Base-by-base conservation (phyloP, 2,888 invertebrate species). In the Pseudanteris insignis region DNA sequence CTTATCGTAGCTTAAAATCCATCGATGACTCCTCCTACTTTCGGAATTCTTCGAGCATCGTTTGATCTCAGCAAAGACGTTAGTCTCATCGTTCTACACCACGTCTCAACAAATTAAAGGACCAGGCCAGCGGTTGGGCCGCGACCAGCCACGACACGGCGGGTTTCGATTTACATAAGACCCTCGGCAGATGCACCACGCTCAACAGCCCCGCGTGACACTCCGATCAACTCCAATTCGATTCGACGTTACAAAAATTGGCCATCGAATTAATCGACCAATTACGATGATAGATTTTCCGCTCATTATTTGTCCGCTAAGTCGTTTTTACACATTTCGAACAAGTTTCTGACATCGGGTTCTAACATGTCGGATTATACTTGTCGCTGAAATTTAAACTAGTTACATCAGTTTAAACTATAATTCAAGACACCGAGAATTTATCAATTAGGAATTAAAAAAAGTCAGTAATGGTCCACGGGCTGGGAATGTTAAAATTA, bases 1-100 rank as follows among this genome's bases (percentile, higher is more conserved):
- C 70, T 76, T 77, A 76, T 77, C 76, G 71, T 38, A 43, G 51
- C 37, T 47, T 62, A 67, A 63, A 70, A 75, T 76, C 76, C 65
- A 54, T 3, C 61, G 63, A 59, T 62, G 67, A 70, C 74, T 70
- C 70, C 71, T 70, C 70, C 69, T 66, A 67, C 65, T 67, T 67
- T 66, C 67, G 67, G 66, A 61, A 65, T 69, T 71, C 73, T 71
- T 53, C 64, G 59, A 71, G 69, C 72, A 64, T 68, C 68, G 64
- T 68, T 70, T 64, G 65, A 71, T 69, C 70, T 66, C 64, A 26
- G 44, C 54, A 64, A 68, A 60, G 60, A 67, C 65, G 64, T 58
- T 48, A 37, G 44, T 36, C 51, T 48, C 38, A 48, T 57, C 64
- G 64, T 62, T 63, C 63, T 59, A 65, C 66, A 64, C 58, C 55